A percentile compares a stretch with the other conserved stretches of the same genome.
phyloP scores from a whole-genome alignment of 2,113 vertebrate species.

The Brachyhypopomus occidentalis region DNA sequence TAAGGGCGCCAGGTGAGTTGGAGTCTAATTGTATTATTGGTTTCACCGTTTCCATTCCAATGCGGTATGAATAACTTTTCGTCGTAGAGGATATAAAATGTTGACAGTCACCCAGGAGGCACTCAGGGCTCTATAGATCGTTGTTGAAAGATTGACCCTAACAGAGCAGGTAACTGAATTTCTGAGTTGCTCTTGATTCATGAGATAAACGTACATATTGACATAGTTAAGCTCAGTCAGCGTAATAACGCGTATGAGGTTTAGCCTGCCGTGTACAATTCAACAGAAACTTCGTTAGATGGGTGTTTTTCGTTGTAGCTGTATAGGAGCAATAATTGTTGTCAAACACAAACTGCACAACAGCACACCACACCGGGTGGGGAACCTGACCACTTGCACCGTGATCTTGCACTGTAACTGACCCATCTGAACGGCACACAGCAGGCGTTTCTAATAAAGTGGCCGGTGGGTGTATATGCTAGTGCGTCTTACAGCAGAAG shows the following conservation, averaged over 20 bases:
- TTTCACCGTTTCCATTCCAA: slow-evolving; percentile 9
- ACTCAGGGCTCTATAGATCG: slow-evolving; percentile 17
- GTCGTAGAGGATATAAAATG: background rate
- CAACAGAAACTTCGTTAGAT: no score
- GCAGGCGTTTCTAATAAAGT: no score
- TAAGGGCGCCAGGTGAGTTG: slow-evolving; percentile 15
- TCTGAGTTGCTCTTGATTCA: background rate
- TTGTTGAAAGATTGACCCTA: background rate
- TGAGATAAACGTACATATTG: background rate
- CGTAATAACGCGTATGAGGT: background rate
- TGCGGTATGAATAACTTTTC: slow-evolving; percentile 22
- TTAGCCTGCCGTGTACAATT: background rate
- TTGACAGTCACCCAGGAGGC: slow-evolving; percentile 22
- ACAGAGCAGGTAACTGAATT: background rate
- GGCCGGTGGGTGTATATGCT: no score
- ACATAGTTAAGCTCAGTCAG: background rate
- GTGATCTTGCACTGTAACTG: no score
- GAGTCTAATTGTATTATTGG: slow-evolving; percentile 22
- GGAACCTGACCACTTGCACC: no score
- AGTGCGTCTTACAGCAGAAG: no score
- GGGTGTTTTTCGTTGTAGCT: no score
- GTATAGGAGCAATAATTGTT: no score
- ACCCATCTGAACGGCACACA: no score
- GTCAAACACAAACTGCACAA: no score
- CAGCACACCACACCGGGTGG: no score